phyloP scores from a whole-genome alignment of 2,797 vertebrate genomes.

The Coranthus polyacanthus region DNA sequence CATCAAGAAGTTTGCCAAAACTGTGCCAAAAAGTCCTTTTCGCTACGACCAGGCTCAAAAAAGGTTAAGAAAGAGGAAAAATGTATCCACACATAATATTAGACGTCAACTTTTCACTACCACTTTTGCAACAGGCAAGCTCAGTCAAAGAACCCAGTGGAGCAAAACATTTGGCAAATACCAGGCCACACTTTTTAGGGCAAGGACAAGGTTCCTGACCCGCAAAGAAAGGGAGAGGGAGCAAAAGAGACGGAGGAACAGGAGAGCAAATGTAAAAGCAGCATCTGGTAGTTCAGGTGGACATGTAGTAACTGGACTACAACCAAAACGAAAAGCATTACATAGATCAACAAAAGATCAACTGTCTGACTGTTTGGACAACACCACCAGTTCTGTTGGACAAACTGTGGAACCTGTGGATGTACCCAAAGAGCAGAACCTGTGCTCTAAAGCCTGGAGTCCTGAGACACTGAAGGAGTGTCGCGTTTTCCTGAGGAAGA shows the following conservation, averaged over 20 bases:
- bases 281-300: slow-evolving; percentile 20
- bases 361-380: slow-evolving; percentile 52
- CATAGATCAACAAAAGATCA: slow-evolving; percentile 34
- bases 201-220: slow-evolving; percentile 76
- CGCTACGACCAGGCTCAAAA: slow-evolving; percentile 86
- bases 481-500: slow-evolving; percentile 95
- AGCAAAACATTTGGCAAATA: slow-evolving; percentile 61
- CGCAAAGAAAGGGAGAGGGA: slow-evolving; percentile 61
- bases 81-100: slow-evolving; percentile 51
- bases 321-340: slow-evolving; percentile 50
- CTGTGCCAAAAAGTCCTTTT: slow-evolving; percentile 91
- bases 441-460: slow-evolving; percentile 87
- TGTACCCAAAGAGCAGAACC: slow-evolving; percentile 74
- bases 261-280: slow-evolving; percentile 22
- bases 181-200: slow-evolving; percentile 69
- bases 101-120: slow-evolving; percentile 75
- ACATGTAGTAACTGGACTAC: slow-evolving; percentile 32
- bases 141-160: slow-evolving; percentile 22
- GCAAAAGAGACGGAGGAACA: slow-evolving; percentile 47
- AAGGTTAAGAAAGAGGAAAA: slow-evolving; percentile 81
- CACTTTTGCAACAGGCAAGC: slow-evolving; percentile 13
- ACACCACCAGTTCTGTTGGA: slow-evolving; percentile 54
- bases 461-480: slow-evolving; percentile 93
- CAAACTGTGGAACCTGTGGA: slow-evolving; percentile 72
- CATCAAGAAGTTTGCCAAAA: slow-evolving; percentile 95